phyloP scores from a whole-genome alignment of 1,140 invertebrate genomes.

The Saccostrea cuccullata region DNA sequence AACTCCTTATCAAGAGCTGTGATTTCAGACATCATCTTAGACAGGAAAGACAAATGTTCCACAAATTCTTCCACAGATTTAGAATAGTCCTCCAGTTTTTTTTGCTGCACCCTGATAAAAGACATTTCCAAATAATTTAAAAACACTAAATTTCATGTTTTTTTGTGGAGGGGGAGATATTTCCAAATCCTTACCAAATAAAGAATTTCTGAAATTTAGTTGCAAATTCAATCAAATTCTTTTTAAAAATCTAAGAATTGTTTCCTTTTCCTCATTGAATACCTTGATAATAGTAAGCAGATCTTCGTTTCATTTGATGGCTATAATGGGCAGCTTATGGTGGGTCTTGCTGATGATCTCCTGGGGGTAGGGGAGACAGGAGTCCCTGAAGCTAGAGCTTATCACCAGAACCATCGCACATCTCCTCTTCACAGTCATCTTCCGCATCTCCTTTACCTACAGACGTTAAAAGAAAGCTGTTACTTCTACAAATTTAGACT shows the following conservation, averaged over 20 bases:
- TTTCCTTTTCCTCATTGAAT: background rate
- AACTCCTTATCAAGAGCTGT: conserved; percentile 77
- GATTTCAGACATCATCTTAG: conserved; percentile 75
- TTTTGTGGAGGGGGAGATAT: no score
- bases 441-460: conserved; percentile 63
- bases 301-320: conserved; percentile 75
- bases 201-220: no score
- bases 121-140: background rate
- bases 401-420: conserved; percentile 73
- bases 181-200: no score
- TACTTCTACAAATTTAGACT: no score
- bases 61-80: conserved; percentile 78
- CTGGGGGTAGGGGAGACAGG: conserved; percentile 72
- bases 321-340: conserved; percentile 72
- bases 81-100: conserved; percentile 73
- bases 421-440: conserved; percentile 69
- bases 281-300: conserved; percentile 72
- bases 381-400: conserved; percentile 67
- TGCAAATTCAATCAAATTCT: background rate
- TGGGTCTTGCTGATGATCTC: conserved; percentile 69
- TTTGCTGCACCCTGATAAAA: conserved; percentile 73
- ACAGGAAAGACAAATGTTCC: conserved; percentile 77
- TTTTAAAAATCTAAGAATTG: background rate
- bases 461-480: background rate
- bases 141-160: no score